Evolutionary conservation across 1,140 invertebrate genomes (phyloP), one percentile per base, ranked within the genome.

Genomic region (Camponotus pennsylvanicus): DNA sequence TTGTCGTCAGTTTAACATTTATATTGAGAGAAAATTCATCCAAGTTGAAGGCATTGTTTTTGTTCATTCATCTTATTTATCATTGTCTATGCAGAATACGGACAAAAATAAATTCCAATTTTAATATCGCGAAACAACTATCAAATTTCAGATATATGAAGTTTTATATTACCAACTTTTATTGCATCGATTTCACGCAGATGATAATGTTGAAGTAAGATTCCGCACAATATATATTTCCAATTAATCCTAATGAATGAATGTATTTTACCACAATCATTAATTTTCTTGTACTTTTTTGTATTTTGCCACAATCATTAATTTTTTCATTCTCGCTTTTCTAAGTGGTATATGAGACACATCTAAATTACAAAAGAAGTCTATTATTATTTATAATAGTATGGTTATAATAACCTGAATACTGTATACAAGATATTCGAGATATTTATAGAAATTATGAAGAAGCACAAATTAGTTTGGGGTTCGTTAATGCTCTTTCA

Each of bases 381-480:
- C 11, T 13, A 45, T 49, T 13, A 42, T 69, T 45, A 45, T 18
- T 9, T 8, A 59, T 59, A 59, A 59, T 8, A 52, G 18, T 52
- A 52, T 52, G 3, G 1, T 52, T 7, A 7, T 34, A 71, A 71
- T 34, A 71, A 52, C 21, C 3, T 49, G 7, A 52, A 21, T 32
- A 52, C 5, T 8, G 7, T 42, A n/a, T 63, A 15, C 18, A 40
- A 40, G 32, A 13, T 34, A 34, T 55, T 71, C 15, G 15, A 52
- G 3, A 15, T 40, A 40, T 57, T 57, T 49, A 18, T 21, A 21
- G 42, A 37, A 32, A 61, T 61, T 27, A 8, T 42, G 15, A 18
- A 63, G 49, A 63, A 32, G 5, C 15, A n/a, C 27, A 63, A 45
- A 63, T 77, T 77, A 73, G 32, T 63, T 77, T 45, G 8, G 3